These are phyloP conservation scores for Probosciger aterrimus DNA, from an alignment of 2,113 vertebrate genomes.

Conservation along the genomic window DNA sequence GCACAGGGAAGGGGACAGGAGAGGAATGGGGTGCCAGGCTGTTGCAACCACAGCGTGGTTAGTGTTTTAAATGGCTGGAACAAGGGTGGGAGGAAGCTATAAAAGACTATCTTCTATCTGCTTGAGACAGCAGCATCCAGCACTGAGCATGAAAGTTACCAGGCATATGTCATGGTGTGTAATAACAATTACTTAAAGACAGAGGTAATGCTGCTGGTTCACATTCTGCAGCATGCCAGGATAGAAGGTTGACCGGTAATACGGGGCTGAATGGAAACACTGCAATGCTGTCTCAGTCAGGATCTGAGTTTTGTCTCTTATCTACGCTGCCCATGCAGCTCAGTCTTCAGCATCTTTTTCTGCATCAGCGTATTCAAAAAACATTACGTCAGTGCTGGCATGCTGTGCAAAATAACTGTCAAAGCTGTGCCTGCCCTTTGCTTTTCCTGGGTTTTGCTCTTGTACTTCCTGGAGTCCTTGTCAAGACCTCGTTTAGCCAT, in stretches of 20 bases:
- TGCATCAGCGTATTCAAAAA: not conserved
- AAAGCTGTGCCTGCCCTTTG: not conserved
- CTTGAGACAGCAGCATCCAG: not conserved
- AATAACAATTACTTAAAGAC: not conserved
- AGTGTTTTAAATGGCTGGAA: not conserved
- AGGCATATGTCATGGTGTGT: not conserved
- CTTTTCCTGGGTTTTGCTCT: not conserved
- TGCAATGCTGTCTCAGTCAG: not conserved
- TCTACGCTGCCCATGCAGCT: not conserved
- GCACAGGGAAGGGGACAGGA: not conserved
- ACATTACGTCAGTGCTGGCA: rapidly evolving
- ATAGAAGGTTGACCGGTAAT: not conserved
- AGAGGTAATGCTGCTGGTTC: not conserved
- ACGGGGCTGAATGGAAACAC: not conserved
- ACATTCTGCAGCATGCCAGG: rapidly evolving
- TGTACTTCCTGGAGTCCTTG: not conserved
- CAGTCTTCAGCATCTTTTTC: not conserved
- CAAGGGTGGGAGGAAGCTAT: not conserved
- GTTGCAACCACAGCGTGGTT: not conserved
- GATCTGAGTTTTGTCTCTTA: not conserved
- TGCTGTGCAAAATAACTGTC: not conserved
- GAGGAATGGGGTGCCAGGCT: not conserved
- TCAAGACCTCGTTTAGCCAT: not conserved
- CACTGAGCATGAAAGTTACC: not conserved
- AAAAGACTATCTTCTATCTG: not conserved